Evolutionary conservation across 2,888 invertebrate species (phyloP), one percentile per base, ranked within the genome.

Genomic region (Drosophila engyochracea): DNA sequence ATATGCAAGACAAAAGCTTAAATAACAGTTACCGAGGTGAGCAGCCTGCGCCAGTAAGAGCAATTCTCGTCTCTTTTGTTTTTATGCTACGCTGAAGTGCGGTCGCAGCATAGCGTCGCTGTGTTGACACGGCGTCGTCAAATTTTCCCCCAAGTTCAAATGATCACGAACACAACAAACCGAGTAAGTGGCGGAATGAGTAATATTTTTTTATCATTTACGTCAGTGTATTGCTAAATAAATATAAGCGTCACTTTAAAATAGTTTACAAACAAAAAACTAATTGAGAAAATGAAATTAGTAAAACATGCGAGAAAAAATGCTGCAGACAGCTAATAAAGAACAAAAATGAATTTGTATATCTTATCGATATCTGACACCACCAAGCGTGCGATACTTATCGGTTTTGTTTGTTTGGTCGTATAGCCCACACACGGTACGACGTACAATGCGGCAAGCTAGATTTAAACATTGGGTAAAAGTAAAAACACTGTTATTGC

Each of bases 61-160:
- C 70, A 25, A 67, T 57, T 52, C 70, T 69, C 12, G n/a, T 37
- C 12, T 70, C 57, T 78, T 67, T 81, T 76, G 62, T 74, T 75
- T 76, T 70, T 59, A 66, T 53, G 44, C 37, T 73, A 22, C 62
- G 64, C 59, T 55, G 52, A 70, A 83, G 79, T 79, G 82, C 80
- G 70, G 70, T 79, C 76, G 82, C 78, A 78, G 84, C 81, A 78
- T 75, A 75, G 87, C 85, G 85, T 85, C 82, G 74, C 57, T 74
- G 82, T 73, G 82, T 73, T 62, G 55, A 76, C 70, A 81, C 86
- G 70, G 83, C 84, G 84, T 83, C 84, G 79, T 74, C 87, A 69
- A 69, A 39, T 57, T 72, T 64, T 61, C 51, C 51, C 33, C 52
- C 51, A 57, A 41, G 35, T 33, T 54, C 30, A 65, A 68, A 57